These are phyloP conservation scores for Mimas tiliae DNA, from an alignment of 2,888 invertebrate species.

Conservation along the genomic window DNA sequence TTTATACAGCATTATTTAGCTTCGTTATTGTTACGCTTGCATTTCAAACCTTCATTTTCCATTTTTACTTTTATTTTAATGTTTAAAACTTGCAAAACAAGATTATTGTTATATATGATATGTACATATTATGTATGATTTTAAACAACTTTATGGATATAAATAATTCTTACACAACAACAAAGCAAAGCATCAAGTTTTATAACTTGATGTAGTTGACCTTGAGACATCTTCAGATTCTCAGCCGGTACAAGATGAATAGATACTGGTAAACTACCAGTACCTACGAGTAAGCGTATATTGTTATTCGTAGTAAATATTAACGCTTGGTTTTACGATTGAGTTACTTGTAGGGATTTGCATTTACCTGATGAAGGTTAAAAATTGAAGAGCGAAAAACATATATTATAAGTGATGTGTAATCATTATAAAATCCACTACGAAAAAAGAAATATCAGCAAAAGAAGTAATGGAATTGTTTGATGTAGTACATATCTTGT, in stretches of 20 bases:
- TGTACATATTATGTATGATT: not conserved
- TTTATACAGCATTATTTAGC: too few relatives aligned
- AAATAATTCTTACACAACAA: conserved; percentile 21
- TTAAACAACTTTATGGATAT: conserved; percentile 2
- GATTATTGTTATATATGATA: not conserved
- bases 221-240: conserved; percentile 25
- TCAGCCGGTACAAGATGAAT: conserved; percentile 5
- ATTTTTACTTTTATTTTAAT: too few relatives aligned
- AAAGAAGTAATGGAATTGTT: too few relatives aligned
- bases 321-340: not conserved
- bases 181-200: conserved; percentile 21
- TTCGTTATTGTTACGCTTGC: too few relatives aligned
- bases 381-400: not conserved
- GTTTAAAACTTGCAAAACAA: not conserved
- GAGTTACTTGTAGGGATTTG: not conserved
- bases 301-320: not conserved
- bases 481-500: too few relatives aligned
- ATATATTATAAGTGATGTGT: not conserved
- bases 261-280: not conserved
- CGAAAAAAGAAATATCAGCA: too few relatives aligned
- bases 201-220: conserved; percentile 12
- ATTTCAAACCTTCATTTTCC: too few relatives aligned
- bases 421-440: too few relatives aligned
- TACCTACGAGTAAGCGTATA: not conserved
- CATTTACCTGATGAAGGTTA: not conserved